Evolutionary conservation across 2,113 vertebrate species (phyloP), one percentile per base, ranked within the genome.

Genomic region (Heterotilapia buettikoferi): DNA sequence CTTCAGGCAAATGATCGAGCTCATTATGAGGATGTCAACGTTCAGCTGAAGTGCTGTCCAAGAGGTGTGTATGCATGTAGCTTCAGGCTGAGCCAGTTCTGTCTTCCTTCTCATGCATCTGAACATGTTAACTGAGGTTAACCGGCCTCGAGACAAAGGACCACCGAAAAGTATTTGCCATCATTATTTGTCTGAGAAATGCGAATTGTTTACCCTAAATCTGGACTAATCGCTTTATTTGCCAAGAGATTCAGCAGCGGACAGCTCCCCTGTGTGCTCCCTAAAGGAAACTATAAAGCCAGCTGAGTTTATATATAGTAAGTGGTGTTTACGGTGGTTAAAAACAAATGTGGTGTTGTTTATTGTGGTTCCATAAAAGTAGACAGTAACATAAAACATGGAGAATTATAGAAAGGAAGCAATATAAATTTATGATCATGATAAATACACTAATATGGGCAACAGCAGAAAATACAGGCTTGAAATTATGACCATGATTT

Each of bases 1-100:
- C 92, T 86, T 11, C 2, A 3, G 92, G 92, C 90, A 43, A 33
- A 80, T n/a, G 50, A 91, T 83, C 57, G 6, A 82, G 43, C 90
- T 95, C 91, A 90, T 95, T 94, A 95, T n/a, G 76, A 87, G 83
- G 68, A 94, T 92, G 92, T 83, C 86, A 12, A 79, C 1, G 24
- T 12, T 47, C 9, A 4, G 84, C 76, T 92, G 87, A 89, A 76
- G 89, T 10, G 83, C 81, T 90, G 92, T 90, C 89, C 81, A 7
- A 78, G 40, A 50, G 68, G 83, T 45, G 89, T 68, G 78, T 2
- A 2, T 2, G 33, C 3, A 66, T 38, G 82, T 10, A 9, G 90
- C 94, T 87, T 6, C 81, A 2, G 92, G 92, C 89, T 89, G 90
- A 85, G 88, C 86, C 86, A 57, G 53, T 91, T 93, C 90, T 88